phyloP scores from a whole-genome alignment of 2,797 vertebrate species.

The Semaprochilodus insignis region DNA sequence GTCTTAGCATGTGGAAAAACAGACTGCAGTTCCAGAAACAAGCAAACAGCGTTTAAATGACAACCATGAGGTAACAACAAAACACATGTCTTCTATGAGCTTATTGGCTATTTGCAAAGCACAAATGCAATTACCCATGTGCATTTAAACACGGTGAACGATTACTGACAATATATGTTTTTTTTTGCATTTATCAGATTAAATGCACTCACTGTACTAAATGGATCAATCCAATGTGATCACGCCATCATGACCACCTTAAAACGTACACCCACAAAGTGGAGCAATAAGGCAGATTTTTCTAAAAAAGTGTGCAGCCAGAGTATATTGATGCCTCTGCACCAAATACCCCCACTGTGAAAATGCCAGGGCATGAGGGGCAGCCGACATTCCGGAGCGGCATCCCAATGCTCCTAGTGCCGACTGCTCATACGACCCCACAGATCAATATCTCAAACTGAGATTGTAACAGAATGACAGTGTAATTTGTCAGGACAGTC shows the following conservation, averaged over 20 bases:
- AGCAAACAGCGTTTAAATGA: too few relatives aligned
- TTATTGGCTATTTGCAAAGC: too few relatives aligned
- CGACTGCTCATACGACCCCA: conserved; percentile 37
- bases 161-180: too few relatives aligned
- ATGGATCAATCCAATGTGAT: not conserved
- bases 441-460: conserved; percentile 55
- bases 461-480: conserved; percentile 68
- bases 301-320: not conserved
- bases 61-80: too few relatives aligned
- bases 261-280: not conserved
- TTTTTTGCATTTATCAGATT: too few relatives aligned
- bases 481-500: conserved; percentile 72
- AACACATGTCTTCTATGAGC: too few relatives aligned
- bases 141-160: too few relatives aligned
- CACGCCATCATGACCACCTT: not conserved
- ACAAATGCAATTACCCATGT: too few relatives aligned
- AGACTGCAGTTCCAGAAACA: too few relatives aligned
- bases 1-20: too few relatives aligned
- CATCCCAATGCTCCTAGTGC: conserved; percentile 8
- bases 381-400: conserved; percentile 1
- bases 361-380: conserved; percentile 21
- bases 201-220: too few relatives aligned
- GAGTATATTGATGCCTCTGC: not conserved
- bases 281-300: not conserved
- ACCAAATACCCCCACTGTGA: not conserved